Evolutionary conservation across 92 coral and sea anemone species (phyloP).

Genomic region (Zoanthus sociatus): DNA sequence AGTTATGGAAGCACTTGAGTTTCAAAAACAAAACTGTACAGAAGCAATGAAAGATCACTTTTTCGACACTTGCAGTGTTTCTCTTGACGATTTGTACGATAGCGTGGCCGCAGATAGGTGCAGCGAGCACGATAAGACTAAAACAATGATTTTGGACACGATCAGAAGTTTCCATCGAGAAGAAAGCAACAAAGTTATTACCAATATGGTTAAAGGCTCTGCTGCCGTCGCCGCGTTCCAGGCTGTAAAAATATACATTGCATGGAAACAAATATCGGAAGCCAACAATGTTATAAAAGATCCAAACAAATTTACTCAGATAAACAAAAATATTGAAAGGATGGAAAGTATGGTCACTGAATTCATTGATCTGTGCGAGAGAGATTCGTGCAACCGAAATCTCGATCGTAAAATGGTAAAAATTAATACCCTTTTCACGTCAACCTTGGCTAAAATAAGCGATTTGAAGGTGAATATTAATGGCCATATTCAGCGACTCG

Average conservation of each 20-base stretch:
- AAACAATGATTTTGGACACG: constrained; percentile 47
- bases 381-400: constrained; percentile 45
- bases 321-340: constrained; percentile 50
- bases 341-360: constrained; percentile 72
- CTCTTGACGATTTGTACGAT: constrained; percentile 60
- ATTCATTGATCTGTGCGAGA: constrained; percentile 65
- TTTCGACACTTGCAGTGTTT: not conserved
- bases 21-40: constrained; percentile 57
- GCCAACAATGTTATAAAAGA: constrained; percentile 73
- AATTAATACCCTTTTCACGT: constrained; percentile 63
- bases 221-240: constrained; percentile 57
- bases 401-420: constrained; percentile 56
- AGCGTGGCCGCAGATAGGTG: constrained; percentile 41
- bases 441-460: constrained; percentile 66
- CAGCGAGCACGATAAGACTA: constrained; percentile 34
- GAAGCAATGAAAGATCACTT: constrained; percentile 41
- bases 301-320: constrained; percentile 53
- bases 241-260: constrained; percentile 61
- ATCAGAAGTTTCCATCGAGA: constrained; percentile 50
- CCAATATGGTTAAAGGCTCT: constrained; percentile 68
- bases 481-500: constrained; percentile 77
- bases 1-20: constrained; percentile 48
- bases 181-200: constrained; percentile 60
- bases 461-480: constrained; percentile 58
- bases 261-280: constrained; percentile 70